A percentile compares a stretch with the other conserved stretches of the same genome.
These are phyloP conservation scores for Sphinx pinastri DNA, from an alignment of 2,888 invertebrate genomes.

Conservation along the genomic window DNA sequence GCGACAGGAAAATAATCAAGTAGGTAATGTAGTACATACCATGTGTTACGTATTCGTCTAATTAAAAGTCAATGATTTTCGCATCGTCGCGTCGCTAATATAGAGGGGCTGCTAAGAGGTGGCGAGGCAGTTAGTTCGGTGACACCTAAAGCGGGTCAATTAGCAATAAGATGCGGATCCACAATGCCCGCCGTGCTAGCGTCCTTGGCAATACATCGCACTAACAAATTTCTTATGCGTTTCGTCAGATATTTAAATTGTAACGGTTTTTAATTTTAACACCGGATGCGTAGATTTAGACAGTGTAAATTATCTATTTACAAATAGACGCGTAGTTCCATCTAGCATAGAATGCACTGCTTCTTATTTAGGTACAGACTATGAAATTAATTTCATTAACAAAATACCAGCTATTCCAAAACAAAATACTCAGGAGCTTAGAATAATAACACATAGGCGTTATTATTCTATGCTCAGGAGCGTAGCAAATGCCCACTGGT, in stretches of 20 bases:
- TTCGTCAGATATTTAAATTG: not conserved
- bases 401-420: too few relatives aligned
- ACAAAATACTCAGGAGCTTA: too few relatives aligned
- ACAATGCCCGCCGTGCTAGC: slow-evolving; percentile 21
- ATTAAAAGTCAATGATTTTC: slow-evolving; percentile 49
- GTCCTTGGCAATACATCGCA: slow-evolving; percentile 22
- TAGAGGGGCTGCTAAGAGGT: slow-evolving; percentile 47
- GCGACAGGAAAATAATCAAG: slow-evolving; percentile 13
- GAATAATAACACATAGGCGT: too few relatives aligned
- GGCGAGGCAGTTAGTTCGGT: slow-evolving; percentile 42
- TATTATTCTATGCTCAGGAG: too few relatives aligned
- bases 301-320: not conserved
- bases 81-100: slow-evolving; percentile 42
- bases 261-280: slow-evolving; percentile 1
- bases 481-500: too few relatives aligned
- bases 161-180: slow-evolving; percentile 57
- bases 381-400: not conserved
- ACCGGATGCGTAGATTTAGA: too few relatives aligned
- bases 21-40: slow-evolving; percentile 18
- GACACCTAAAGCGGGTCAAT: slow-evolving; percentile 64
- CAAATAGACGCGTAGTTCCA: not conserved
- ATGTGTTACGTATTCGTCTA: slow-evolving; percentile 32
- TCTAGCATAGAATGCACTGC: not conserved
- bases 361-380: not conserved
- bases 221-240: slow-evolving; percentile 7